These are phyloP conservation scores for Lamellibrachia satsuma DNA, from an alignment of 2,888 invertebrate species.

Conservation along the genomic window DNA sequence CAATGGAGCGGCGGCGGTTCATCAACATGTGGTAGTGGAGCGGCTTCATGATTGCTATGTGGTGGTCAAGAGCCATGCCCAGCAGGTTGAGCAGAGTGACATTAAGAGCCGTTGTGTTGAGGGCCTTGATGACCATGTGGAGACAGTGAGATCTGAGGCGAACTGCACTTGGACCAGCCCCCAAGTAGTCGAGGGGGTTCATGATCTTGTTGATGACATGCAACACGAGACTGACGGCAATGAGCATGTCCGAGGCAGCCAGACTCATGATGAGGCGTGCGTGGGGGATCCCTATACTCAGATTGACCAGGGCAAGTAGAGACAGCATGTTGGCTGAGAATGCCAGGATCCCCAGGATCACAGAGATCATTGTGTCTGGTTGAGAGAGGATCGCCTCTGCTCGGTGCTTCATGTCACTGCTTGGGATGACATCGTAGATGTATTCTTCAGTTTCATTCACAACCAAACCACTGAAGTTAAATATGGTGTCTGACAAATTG, in stretches of 20 bases:
- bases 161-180: slow-evolving; percentile 37
- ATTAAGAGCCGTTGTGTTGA: slow-evolving; percentile 51
- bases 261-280: slow-evolving; percentile 54
- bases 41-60: slow-evolving; percentile 42
- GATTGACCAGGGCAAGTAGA: slow-evolving; percentile 49
- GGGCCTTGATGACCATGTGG: slow-evolving; percentile 46
- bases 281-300: slow-evolving; percentile 48
- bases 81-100: slow-evolving; percentile 45
- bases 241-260: slow-evolving; percentile 50
- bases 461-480: background rate
- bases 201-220: slow-evolving; percentile 49
- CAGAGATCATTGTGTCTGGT: slow-evolving; percentile 33
- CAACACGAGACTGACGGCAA: slow-evolving; percentile 49
- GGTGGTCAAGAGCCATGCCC: slow-evolving; percentile 44
- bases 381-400: background rate
- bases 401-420: background rate
- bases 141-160: slow-evolving; percentile 46
- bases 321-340: slow-evolving; percentile 49
- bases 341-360: slow-evolving; percentile 42
- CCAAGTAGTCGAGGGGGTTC: slow-evolving; percentile 35
- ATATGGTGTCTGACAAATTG: background rate
- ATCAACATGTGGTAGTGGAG: slow-evolving; percentile 39
- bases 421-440: background rate
- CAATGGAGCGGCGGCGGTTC: slow-evolving; percentile 31
- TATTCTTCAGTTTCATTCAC: background rate